phyloP scores from a whole-genome alignment of 2,888 invertebrate genomes.

The Embidobia sp. region DNA sequence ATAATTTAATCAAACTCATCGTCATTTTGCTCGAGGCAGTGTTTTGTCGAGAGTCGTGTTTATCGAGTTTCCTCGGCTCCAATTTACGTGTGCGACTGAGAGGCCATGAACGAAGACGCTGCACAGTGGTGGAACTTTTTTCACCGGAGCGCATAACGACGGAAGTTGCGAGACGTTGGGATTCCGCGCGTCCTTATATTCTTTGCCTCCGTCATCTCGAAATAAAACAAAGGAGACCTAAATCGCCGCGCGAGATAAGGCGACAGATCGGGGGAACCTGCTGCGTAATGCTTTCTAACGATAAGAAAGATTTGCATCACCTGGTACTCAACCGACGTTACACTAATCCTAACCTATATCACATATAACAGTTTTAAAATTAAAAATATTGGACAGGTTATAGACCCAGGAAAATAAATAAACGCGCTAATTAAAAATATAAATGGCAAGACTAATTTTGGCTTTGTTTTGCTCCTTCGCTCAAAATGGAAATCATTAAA shows the following conservation, averaged over 20 bases:
- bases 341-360: too few relatives aligned
- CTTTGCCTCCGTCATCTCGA: slow-evolving; percentile 47
- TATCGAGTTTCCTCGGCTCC: slow-evolving; percentile 60
- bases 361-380: too few relatives aligned
- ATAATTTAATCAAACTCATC: slow-evolving; percentile 57
- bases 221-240: slow-evolving; percentile 53
- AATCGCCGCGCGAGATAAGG: slow-evolving; percentile 42
- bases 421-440: too few relatives aligned
- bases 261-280: slow-evolving; percentile 25
- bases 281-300: slow-evolving; percentile 14
- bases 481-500: too few relatives aligned
- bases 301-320: slow-evolving; percentile 16
- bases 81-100: slow-evolving; percentile 53
- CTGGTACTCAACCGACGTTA: slow-evolving; percentile 5
- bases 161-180: slow-evolving; percentile 65
- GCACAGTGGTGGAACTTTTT: slow-evolving; percentile 56
- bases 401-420: too few relatives aligned
- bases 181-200: slow-evolving; percentile 61
- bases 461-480: too few relatives aligned
- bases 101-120: slow-evolving; percentile 21
- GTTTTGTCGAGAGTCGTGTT: slow-evolving; percentile 60
- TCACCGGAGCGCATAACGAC: slow-evolving; percentile 45
- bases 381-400: too few relatives aligned
- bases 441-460: too few relatives aligned
- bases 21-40: slow-evolving; percentile 47